Conservation (phyloP, 2,797 vertebrate genomes). For the Anguilla anguilla region DNA sequence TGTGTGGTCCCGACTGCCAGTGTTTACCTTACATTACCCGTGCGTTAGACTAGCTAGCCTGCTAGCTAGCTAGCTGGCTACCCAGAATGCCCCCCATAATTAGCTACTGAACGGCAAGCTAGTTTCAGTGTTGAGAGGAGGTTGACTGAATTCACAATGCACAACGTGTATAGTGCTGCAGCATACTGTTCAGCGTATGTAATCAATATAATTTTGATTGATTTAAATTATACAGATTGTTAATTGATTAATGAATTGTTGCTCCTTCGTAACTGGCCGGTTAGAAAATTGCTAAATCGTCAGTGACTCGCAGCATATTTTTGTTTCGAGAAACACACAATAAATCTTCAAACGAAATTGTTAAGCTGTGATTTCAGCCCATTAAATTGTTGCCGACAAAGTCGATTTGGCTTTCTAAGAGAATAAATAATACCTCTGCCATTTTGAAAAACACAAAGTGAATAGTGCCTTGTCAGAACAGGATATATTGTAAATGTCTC, state of each 20-base stretch:
- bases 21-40: neutral
- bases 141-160: neutral
- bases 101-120: neutral
- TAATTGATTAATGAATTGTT: neutral
- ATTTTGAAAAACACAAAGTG: neutral
- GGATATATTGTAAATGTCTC: neutral
- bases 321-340: neutral
- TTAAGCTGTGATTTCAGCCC: neutral
- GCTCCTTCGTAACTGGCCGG: neutral
- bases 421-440: neutral
- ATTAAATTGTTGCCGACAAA: neutral
- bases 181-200: neutral
- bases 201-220: neutral
- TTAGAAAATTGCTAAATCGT: neutral
- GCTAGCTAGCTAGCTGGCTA: neutral
- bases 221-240: neutral
- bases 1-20: neutral
- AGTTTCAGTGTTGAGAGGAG: neutral
- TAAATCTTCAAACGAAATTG: neutral
- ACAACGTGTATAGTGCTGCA: neutral
- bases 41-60: neutral
- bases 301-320: neutral
- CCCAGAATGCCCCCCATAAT: neutral
- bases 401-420: neutral
- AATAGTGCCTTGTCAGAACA: neutral